phyloP scores from a whole-genome alignment of 2,113 vertebrate genomes.

The Alces alces region DNA sequence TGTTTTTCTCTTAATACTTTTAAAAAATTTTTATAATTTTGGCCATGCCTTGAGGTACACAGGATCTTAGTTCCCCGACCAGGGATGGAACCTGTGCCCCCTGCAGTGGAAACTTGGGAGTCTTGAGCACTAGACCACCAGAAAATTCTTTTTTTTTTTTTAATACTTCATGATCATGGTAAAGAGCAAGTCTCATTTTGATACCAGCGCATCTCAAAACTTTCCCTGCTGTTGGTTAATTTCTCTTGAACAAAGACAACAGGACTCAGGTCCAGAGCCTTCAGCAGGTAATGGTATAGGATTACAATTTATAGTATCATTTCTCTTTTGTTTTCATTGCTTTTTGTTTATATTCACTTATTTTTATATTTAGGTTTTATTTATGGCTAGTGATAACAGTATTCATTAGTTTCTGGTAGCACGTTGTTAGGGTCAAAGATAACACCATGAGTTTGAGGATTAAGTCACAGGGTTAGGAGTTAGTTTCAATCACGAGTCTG shows the following conservation, averaged over 20 bases:
- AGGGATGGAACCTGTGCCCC: neutral
- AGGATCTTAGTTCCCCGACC: neutral
- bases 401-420: neutral
- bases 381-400: neutral
- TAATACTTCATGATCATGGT: neutral
- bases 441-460: neutral
- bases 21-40: neutral
- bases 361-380: neutral
- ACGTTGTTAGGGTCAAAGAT: neutral
- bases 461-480: neutral
- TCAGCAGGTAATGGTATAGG: neutral
- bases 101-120: neutral
- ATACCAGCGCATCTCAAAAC: neutral
- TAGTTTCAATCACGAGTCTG: neutral
- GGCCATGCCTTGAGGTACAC: neutral
- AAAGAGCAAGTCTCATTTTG: neutral
- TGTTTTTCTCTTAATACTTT: neutral
- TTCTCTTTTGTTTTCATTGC: neutral
- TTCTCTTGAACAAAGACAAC: neutral
- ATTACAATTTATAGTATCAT: neutral
- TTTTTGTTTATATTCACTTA: neutral
- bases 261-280: neutral
- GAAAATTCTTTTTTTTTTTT: neutral
- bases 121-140: neutral
- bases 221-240: neutral